Evolutionary conservation across 2,888 invertebrate species (phyloP).

Genomic region (Netelia virgata): DNA sequence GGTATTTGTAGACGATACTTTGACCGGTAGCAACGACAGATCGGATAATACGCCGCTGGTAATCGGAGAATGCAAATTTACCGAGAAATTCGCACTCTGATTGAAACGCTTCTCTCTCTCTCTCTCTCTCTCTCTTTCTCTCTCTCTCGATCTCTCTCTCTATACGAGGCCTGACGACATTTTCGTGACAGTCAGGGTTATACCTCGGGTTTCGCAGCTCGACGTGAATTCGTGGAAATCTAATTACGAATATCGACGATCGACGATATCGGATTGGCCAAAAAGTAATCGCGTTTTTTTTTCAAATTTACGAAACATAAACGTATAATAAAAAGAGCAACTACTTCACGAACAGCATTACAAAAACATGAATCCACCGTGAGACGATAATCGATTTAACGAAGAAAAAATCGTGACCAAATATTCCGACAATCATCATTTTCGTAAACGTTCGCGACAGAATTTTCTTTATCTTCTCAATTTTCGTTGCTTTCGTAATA

Average conservation of each 20-base stretch:
- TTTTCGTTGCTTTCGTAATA: too few species aligned
- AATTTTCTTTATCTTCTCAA: too few species aligned
- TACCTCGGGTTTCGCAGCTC: not conserved
- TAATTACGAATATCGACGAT: constrained; percentile 12
- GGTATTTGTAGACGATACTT: constrained; percentile 23
- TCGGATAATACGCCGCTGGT: constrained; percentile 29
- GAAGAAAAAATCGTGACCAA: too few species aligned
- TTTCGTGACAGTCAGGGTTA: not conserved
- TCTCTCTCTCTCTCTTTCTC: too few species aligned
- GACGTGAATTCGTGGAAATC: constrained; percentile 35
- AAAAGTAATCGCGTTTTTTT: not conserved
- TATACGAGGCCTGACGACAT: not conserved
- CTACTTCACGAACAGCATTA: too few species aligned
- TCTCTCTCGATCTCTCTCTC: too few species aligned
- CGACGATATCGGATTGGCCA: not conserved
- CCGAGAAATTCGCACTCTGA: constrained; percentile 12
- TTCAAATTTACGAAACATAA: too few species aligned
- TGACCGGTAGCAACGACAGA: constrained; percentile 24
- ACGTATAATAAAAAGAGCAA: too few species aligned
- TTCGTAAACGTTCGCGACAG: too few species aligned
- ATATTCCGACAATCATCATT: too few species aligned
- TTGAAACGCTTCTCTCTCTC: constrained; percentile 7
- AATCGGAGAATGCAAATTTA: constrained; percentile 33
- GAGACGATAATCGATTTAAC: too few species aligned
- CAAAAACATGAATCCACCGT: too few species aligned